Evolutionary conservation across 2,888 invertebrate genomes (phyloP).

Genomic region (Operophtera brumata): DNA sequence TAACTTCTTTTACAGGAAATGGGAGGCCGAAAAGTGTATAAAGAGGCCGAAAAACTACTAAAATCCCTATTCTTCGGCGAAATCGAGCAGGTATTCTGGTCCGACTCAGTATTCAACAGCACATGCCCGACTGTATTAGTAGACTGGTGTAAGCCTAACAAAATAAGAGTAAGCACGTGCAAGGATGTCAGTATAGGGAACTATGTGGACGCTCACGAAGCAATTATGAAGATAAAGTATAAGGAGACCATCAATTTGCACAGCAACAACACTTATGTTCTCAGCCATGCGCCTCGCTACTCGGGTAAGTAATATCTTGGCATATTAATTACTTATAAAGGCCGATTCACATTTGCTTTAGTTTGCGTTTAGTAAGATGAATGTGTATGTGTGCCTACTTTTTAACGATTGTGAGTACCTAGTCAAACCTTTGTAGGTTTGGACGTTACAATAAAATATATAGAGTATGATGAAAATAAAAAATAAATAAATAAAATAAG

Average conservation of each 20-base stretch:
- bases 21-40: slow-evolving; percentile 70
- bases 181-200: slow-evolving; percentile 73
- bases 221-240: slow-evolving; percentile 70
- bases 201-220: slow-evolving; percentile 79
- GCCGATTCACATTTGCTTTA: no score
- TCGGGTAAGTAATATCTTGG: slow-evolving; percentile 57
- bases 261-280: slow-evolving; percentile 72
- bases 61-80: slow-evolving; percentile 69
- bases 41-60: slow-evolving; percentile 70
- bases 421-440: no score
- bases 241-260: slow-evolving; percentile 68
- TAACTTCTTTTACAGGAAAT: slow-evolving; percentile 57
- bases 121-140: slow-evolving; percentile 71
- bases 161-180: slow-evolving; percentile 73
- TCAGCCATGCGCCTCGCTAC: slow-evolving; percentile 70
- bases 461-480: no score
- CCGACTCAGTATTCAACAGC: slow-evolving; percentile 71
- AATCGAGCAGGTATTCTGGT: slow-evolving; percentile 67
- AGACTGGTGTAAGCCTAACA: slow-evolving; percentile 73
- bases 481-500: no score
- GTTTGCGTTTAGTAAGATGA: no score
- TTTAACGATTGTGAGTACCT: no score
- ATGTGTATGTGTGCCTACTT: no score
- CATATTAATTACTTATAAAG: slow-evolving; percentile 4
- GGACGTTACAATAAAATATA: no score